Evolutionary conservation across 2,888 invertebrate species (phyloP).

Genomic region (Hypomecis atomaria): DNA sequence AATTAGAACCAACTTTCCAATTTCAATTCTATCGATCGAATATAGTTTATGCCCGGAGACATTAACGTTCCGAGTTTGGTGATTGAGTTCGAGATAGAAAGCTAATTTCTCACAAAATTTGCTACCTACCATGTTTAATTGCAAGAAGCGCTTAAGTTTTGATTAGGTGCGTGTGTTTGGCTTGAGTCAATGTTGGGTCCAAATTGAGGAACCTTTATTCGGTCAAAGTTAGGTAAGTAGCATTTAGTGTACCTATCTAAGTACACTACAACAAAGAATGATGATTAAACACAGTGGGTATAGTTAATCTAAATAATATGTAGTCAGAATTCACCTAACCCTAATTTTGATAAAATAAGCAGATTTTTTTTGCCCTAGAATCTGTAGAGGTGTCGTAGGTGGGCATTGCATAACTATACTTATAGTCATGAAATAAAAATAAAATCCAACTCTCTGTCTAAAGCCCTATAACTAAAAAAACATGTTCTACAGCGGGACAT

Average conservation of each 20-base stretch:
- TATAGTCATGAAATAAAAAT: no score
- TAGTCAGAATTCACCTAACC: no score
- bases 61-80: slow-evolving; percentile 47
- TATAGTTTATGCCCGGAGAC: slow-evolving; percentile 49
- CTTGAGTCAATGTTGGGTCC: slow-evolving; percentile 34
- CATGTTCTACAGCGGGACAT: background rate
- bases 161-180: slow-evolving; percentile 47
- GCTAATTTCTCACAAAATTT: slow-evolving; percentile 47
- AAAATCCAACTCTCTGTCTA: background rate
- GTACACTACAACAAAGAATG: no score
- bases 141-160: slow-evolving; percentile 47
- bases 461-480: background rate
- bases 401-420: no score
- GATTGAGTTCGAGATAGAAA: slow-evolving; percentile 48
- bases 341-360: no score
- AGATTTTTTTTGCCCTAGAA: no score
- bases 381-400: no score
- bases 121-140: slow-evolving; percentile 45
- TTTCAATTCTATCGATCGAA: slow-evolving; percentile 70
- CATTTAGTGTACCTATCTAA: background rate
- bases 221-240: background rate
- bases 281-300: no score
- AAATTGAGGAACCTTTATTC: slow-evolving; percentile 29
- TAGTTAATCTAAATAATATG: no score
- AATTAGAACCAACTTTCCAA: slow-evolving; percentile 78